Percentiles rank a stretch among this genome's conserved stretches.
Evolutionary conservation across 37 sponge, comb jelly and placozoan species (phyloP).

Genomic region (Aplysina aerophoba): DNA sequence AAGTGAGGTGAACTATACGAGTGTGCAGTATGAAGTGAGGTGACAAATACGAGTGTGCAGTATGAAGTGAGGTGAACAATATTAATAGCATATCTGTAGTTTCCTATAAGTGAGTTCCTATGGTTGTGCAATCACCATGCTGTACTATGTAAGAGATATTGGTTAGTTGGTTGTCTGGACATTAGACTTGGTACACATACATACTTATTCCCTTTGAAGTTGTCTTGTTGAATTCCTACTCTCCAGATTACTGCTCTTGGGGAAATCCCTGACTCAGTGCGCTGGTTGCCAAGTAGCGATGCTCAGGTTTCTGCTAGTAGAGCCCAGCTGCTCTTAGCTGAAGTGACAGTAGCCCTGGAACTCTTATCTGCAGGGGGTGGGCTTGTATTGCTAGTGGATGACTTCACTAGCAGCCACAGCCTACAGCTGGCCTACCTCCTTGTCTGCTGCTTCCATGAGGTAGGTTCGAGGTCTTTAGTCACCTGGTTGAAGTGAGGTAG

Average conservation of each 20-base stretch:
- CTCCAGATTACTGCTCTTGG: slow-evolving; percentile 17
- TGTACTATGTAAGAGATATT: too few relatives aligned
- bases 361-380: slow-evolving; percentile 73
- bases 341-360: slow-evolving; percentile 67
- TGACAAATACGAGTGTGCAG: too few relatives aligned
- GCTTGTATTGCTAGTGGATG: slow-evolving; percentile 87
- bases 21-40: too few relatives aligned
- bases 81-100: too few relatives aligned
- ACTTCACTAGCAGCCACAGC: slow-evolving; percentile 72
- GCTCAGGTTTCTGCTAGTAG: slow-evolving; percentile 6
- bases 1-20: too few relatives aligned
- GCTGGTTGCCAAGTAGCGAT: not conserved
- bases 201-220: not conserved
- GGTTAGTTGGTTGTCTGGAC: too few relatives aligned
- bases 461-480: not conserved
- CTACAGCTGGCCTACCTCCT: slow-evolving; percentile 88
- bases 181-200: not conserved
- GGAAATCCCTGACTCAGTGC: slow-evolving; percentile 31
- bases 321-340: slow-evolving; percentile 80
- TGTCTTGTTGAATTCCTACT: not conserved
- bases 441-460: slow-evolving; percentile 83
- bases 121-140: too few relatives aligned
- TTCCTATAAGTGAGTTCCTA: too few relatives aligned
- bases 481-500: too few relatives aligned
- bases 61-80: too few relatives aligned